These are phyloP conservation scores for Priocnemis perturbator DNA, from an alignment of 2,888 invertebrate genomes.

Conservation along the genomic window DNA sequence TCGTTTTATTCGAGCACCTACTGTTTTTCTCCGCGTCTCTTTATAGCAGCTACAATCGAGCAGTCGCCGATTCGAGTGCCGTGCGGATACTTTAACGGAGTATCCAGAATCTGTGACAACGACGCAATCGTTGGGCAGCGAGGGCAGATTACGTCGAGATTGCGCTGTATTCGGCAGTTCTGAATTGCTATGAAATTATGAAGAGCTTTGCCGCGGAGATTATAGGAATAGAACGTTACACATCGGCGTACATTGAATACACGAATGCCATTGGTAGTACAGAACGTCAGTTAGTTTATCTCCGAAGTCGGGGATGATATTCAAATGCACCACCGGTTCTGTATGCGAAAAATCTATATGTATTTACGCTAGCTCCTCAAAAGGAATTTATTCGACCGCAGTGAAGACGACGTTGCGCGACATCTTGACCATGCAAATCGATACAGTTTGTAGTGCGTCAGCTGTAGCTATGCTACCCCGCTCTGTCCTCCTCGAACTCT, in stretches of 20 bases:
- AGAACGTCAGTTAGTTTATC: background rate
- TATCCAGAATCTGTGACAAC: too few species aligned
- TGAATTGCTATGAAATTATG: background rate
- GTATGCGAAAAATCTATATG: slow-evolving; percentile 1
- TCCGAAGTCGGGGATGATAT: background rate
- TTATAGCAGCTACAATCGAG: too few species aligned
- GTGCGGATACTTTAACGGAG: too few species aligned
- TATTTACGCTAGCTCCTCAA: background rate
- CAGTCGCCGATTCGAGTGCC: too few species aligned
- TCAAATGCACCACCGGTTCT: background rate
- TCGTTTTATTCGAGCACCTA: too few species aligned
- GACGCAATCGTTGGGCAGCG: background rate
- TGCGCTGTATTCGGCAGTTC: background rate
- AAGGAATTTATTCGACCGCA: background rate
- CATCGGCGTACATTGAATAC: background rate
- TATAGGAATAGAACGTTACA: background rate
- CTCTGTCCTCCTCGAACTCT: background rate
- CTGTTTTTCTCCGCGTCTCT: too few species aligned
- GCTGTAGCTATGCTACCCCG: background rate
- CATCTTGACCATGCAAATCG: slow-evolving; percentile 10
- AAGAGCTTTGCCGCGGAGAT: background rate
- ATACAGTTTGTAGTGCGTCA: slow-evolving; percentile 2
- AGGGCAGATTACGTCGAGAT: background rate
- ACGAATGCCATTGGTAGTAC: background rate
- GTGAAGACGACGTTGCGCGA: background rate